Percentiles rank a stretch among this genome's conserved stretches.
Conservation (phyloP, 2,113 vertebrate species). For the Lagenorhynchus albirostris region DNA sequence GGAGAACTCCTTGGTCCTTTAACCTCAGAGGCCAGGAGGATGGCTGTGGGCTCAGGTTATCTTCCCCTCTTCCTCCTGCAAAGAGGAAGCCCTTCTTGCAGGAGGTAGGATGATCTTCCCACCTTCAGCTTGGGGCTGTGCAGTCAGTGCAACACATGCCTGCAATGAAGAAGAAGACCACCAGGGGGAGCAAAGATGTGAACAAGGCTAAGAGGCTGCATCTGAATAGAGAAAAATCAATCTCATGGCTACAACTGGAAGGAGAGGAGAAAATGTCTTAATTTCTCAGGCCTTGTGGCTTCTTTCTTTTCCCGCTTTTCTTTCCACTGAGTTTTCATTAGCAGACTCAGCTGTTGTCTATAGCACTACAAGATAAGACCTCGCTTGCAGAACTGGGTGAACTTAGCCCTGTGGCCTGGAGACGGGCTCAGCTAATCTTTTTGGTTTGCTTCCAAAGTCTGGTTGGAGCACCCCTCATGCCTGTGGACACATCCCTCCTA, state of each 20-base stretch:
- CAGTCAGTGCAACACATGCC: neutral
- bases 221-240: neutral
- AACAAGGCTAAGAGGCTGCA: neutral
- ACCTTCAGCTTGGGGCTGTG: neutral
- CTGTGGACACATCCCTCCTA: neutral
- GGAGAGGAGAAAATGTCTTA: neutral
- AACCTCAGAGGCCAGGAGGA: neutral
- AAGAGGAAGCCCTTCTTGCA: neutral
- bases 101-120: neutral
- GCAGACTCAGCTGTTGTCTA: neutral
- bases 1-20: neutral
- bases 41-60: neutral
- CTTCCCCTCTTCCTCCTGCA: neutral
- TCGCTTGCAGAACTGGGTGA: neutral
- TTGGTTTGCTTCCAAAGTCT: neutral
- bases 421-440: neutral
- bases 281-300: neutral
- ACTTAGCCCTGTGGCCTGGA: fast-evolving
- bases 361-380: neutral
- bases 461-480: neutral
- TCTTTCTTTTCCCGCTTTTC: neutral
- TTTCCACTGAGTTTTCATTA: neutral
- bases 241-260: neutral
- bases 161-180: slow-evolving; percentile 42
- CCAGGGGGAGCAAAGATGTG: slow-evolving; percentile 74